Evolutionary conservation across 2,113 vertebrate genomes (phyloP), one percentile per base, ranked within the genome.

Genomic region (Zosterops pallidus): DNA sequence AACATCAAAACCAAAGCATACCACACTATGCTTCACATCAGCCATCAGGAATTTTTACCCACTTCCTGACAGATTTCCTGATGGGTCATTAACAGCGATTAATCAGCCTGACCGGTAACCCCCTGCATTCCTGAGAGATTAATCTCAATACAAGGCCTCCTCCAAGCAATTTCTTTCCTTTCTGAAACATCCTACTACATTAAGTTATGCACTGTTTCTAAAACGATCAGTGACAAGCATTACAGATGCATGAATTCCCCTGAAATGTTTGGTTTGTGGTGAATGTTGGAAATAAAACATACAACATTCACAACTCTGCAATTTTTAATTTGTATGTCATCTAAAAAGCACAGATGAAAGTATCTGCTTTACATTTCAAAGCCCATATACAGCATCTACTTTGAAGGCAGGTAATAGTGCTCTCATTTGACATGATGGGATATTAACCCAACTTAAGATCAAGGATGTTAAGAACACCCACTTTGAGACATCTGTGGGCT

Each of bases 121-220:
- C 93, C 91, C 94, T 84, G 94, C 97, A 98, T 98, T 98, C 98
- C 95, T 98, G 92, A 92, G 76, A 49, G 89, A 97, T 98, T 97
- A 98, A 92, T 94, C 95, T 94, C 31, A 29, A 96, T 57, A 55
- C 75, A 94, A 92, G 97, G 92, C 93, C 94, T 93, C 95, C 94
- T 91, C 90, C 94, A 79, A 64, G 83, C 83, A 95, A 92, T 97
- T 95, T 94, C 87, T 94, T 97, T 96, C 95, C 95, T 97, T 95
- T 94, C 95, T 85, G 82, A 96, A 98, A 94, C 92, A 91, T 94
- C 93, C 86, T 93, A 93, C 89, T 93, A 35, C 92, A 90, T 90
- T 88, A 76, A 96, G 89, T 93, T 92, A 95, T 95, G 93, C 86
- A 80, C 72, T 74, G 72, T 71, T 94, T 84, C 86, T 94, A 83